Conservation (phyloP, 2,888 invertebrate species). For the Zootermopsis nevadensis region DNA sequence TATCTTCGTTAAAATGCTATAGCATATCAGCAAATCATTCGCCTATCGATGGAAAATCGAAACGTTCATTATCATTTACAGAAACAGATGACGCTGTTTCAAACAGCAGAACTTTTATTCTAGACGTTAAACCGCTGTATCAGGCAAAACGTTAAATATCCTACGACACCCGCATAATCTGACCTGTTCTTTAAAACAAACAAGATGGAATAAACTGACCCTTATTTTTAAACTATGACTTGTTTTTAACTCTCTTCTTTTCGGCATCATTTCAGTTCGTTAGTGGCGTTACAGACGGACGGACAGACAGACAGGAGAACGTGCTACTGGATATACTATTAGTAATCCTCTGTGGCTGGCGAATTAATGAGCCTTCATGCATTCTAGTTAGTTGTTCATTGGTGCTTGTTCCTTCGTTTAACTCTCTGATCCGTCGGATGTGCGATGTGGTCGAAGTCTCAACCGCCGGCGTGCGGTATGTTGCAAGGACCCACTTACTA, state of each 20-base stretch:
- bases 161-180: too few relatives aligned
- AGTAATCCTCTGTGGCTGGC: slow-evolving; percentile 2
- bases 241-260: slow-evolving; percentile 2
- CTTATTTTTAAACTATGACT: too few relatives aligned
- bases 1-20: too few relatives aligned
- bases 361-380: slow-evolving; percentile 3
- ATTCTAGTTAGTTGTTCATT: not conserved
- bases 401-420: not conserved
- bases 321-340: not conserved
- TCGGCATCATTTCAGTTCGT: not conserved
- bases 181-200: not conserved
- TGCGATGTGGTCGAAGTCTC: not conserved
- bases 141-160: too few relatives aligned
- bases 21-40: too few relatives aligned
- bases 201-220: slow-evolving; percentile 2
- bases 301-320: not conserved
- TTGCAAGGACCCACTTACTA: too few relatives aligned
- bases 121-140: too few relatives aligned
- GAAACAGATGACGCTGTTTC: too few relatives aligned
- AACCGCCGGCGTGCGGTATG: too few relatives aligned
- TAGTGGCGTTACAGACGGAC: slow-evolving; percentile 12
- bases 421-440: not conserved
- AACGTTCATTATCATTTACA: too few relatives aligned
- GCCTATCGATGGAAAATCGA: too few relatives aligned
- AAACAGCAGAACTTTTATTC: too few relatives aligned